Evolutionary conservation across 2,797 vertebrate genomes (phyloP).

Genomic region (Halcyon badia): DNA sequence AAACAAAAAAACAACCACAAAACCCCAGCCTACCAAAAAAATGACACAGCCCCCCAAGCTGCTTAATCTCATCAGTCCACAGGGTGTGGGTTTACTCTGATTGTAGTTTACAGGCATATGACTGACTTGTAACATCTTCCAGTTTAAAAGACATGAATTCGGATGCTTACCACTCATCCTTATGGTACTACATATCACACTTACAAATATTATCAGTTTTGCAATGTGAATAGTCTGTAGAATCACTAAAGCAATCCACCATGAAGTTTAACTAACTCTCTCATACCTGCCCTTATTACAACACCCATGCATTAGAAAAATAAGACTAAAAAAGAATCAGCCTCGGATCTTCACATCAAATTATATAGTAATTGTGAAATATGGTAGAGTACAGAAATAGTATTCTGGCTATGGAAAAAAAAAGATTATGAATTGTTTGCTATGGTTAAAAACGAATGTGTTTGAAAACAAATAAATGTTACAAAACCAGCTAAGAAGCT

Average conservation of each 20-base stretch:
- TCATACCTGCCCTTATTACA: neutral
- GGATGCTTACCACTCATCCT: neutral
- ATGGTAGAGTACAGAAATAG: neutral
- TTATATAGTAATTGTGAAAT: neutral
- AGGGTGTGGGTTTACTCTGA: neutral
- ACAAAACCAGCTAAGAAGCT: neutral
- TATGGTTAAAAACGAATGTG: neutral
- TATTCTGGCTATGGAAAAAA: neutral
- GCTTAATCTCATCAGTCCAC: neutral
- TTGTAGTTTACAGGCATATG: neutral
- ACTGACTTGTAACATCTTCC: neutral
- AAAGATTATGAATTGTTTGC: neutral
- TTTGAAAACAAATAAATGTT: neutral
- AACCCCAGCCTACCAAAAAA: no score
- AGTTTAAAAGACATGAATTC: neutral
- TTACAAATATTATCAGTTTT: neutral
- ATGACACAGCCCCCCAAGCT: neutral
- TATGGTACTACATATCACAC: neutral
- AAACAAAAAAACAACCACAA: no score
- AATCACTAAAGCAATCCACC: conserved; percentile 12
- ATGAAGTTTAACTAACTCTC: neutral
- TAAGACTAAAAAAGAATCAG: neutral
- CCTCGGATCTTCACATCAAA: neutral
- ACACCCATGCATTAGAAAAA: neutral
- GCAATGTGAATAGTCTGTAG: neutral